Base-by-base conservation (phyloP, 2,113 vertebrate species). In the Puma concolor region DNA sequence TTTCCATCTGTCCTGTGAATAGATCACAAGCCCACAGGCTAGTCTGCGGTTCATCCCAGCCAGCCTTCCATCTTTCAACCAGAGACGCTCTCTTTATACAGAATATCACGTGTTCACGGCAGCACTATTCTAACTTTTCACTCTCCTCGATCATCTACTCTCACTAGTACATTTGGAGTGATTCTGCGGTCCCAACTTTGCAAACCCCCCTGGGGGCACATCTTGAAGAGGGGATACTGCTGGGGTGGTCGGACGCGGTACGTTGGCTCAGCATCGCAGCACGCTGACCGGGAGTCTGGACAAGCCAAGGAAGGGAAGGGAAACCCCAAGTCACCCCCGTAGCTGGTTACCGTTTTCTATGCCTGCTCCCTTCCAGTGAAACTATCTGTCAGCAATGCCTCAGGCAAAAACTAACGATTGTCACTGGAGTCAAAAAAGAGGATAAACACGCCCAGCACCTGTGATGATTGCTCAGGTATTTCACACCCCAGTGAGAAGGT, bases 381-480 rank as follows among this genome's bases (percentile, higher is more conserved):
- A 64, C 88, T 97, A 63, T 86, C 82, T 97, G 95, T 94, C 41
- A 97, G 57, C 44, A 91, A 92, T 44, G 64, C 96, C 77, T 92
- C 41, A 79, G 93, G 94, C 16, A 0, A 91, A 94, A 97, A 93
- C 44, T 71, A 94, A 97, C 74, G 74, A 81, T 88, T 27, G n/a
- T 60, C 71, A 76, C 88, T 44, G 38, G 93, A 95, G 91, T 81
- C 87, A 85, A 96, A 96, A 97, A 97, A 3, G 44, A 97, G 33
- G 23, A 48, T 44, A 97, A 98, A 96, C 66, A 69, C 14, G 48
- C 2, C 16, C 13, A 5, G 25, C 50, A 17, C 93, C 91, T 48
- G 69, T 44, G 54, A 79, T 84, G 54, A 79, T 82, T 2, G 5
- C n/a, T 81, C 48, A 41, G 29, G 44, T 52, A 38, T 41, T 81